Percentiles rank a stretch among this genome's conserved stretches.
Conservation (phyloP, 2,888 invertebrate genomes). For the Polietes domitor region DNA sequence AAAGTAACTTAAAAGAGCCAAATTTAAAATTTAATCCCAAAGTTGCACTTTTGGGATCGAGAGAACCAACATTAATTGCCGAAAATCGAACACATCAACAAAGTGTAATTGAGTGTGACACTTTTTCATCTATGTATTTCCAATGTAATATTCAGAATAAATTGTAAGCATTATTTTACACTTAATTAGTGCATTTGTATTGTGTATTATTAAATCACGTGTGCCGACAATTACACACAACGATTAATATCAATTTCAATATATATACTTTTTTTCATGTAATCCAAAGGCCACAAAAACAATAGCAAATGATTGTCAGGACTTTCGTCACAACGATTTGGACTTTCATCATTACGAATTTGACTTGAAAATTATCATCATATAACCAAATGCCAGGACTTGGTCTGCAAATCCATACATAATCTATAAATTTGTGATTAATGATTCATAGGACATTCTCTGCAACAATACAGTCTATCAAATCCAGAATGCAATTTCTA, state of each 20-base stretch:
- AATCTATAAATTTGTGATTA: constrained; percentile 76
- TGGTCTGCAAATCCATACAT: constrained; percentile 72
- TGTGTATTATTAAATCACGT: too few relatives aligned
- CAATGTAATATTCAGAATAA: too few relatives aligned
- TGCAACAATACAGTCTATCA: constrained; percentile 71
- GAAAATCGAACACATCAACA: too few relatives aligned
- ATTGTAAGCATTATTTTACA: too few relatives aligned
- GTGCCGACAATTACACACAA: not conserved
- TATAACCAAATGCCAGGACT: not conserved
- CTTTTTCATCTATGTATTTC: too few relatives aligned
- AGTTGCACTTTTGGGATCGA: too few relatives aligned
- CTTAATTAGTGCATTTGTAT: too few relatives aligned
- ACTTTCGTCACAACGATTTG: not conserved
- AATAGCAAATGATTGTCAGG: not conserved
- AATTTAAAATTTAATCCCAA: too few relatives aligned
- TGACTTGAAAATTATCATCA: not conserved
- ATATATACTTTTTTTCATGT: not conserved
- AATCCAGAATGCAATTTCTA: constrained; percentile 43
- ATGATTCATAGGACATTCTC: constrained; percentile 73
- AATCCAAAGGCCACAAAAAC: not conserved
- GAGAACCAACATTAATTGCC: too few relatives aligned
- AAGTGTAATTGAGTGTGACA: too few relatives aligned
- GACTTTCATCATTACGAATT: not conserved
- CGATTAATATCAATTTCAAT: not conserved
- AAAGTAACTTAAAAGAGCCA: too few relatives aligned